Base-by-base conservation (phyloP, 2,797 vertebrate species). In the Epinephelus malabaricus region DNA sequence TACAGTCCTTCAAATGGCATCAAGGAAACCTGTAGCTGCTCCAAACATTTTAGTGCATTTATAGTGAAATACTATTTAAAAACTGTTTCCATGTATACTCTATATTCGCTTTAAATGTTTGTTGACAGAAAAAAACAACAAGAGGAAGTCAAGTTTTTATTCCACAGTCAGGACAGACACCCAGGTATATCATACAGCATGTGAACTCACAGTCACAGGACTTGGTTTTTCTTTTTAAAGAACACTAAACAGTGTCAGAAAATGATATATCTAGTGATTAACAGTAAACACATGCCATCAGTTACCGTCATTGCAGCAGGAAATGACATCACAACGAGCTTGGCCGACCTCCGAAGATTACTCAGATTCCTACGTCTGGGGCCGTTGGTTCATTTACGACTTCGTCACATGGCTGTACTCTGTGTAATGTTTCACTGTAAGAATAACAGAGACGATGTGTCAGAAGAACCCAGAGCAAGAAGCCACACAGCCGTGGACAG, bases 401-500 rank as follows among this genome's bases (percentile, higher is more conserved):
- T 75, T 62, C 0, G 63, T 84, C 76, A 73, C 75, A 81, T 25
- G 76, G 76, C 79, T 73, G 68, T 69, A 50, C 70, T 82, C 68
- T 81, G 86, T 63, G 69, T 74, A 83, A 85, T 92, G 88, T 91
- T 90, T 91, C 85, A 89, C 62, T 34, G 63, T 76, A 86, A 88
- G 84, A 91, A 92, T 82, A 91, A 92, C 87, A 92, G 3, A 88
- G 81, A 75, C 13, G 21, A 76, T 90, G 86, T 81, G 84, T 87
- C 88, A 90, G 73, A 79, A 43, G 59, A 76, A 34, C 50, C 51
- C 53, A 17, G 79, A 0, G 75, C 40, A 67, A 65, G 50, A 78
- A 74, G 76, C 81, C n/a, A 78, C 67, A 70, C 47, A 2, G 25
- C 72, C n/a, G 6, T 17, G 47, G 40, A 75, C 78, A 61, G 58